phyloP scores from a whole-genome alignment of 2,113 vertebrate species.

The Poeciliopsis turrubarensis region DNA sequence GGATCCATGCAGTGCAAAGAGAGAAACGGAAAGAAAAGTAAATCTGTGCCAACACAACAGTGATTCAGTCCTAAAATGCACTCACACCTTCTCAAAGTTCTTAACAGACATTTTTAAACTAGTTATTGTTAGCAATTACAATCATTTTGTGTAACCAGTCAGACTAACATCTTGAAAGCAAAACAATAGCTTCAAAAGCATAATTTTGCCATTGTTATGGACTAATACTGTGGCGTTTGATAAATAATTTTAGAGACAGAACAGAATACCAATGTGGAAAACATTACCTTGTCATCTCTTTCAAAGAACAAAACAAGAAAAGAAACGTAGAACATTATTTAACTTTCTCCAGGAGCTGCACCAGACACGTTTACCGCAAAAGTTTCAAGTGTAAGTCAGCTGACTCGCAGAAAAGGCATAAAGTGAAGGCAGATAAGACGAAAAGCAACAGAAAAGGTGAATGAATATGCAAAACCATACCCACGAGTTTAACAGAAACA shows the following conservation, averaged over 20 bases:
- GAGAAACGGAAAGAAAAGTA: constrained; percentile 28
- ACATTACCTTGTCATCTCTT: constrained; percentile 28
- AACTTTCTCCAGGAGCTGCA: constrained; percentile 33
- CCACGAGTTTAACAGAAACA: constrained; percentile 48
- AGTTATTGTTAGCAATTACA: constrained; percentile 58
- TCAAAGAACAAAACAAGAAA: constrained; percentile 29
- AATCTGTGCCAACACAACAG: constrained; percentile 27
- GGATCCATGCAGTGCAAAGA: constrained; percentile 68
- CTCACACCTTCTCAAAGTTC: constrained; percentile 48
- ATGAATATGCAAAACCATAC: constrained; percentile 56
- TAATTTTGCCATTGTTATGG: constrained; percentile 42
- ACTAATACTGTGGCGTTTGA: constrained; percentile 22
- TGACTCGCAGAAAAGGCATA: constrained; percentile 71
- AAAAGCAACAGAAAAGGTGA: constrained; percentile 50
- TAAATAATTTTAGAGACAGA: constrained; percentile 15
- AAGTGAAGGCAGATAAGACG: constrained; percentile 66
- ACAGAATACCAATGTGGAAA: constrained; percentile 21
- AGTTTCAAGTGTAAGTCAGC: constrained; percentile 48
- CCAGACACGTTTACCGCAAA: constrained; percentile 34
- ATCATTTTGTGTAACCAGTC: constrained; percentile 51
- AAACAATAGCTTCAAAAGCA: constrained; percentile 41
- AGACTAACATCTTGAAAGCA: constrained; percentile 39
- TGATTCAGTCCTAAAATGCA: constrained; percentile 55
- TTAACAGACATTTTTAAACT: constrained; percentile 37
- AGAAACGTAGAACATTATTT: constrained; percentile 14